Conservation (phyloP, 1,140 invertebrate genomes). For the Spodoptera frugiperda region DNA sequence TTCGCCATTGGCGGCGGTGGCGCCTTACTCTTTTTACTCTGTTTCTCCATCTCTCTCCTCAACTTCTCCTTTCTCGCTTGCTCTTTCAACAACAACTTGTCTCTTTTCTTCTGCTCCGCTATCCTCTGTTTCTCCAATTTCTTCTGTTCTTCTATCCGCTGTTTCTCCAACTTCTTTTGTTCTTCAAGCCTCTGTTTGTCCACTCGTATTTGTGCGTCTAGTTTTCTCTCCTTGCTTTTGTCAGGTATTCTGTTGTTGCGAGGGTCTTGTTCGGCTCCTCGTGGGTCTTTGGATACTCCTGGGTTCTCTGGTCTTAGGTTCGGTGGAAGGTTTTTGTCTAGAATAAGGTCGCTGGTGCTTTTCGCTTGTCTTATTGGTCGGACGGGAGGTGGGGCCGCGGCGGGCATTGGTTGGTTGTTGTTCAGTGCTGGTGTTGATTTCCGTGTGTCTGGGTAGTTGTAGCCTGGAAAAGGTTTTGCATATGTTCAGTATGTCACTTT, state of each 20-base stretch:
- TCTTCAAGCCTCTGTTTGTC: conserved; percentile 51
- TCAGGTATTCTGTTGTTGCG: conserved; percentile 2
- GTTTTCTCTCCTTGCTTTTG: conserved; percentile 20
- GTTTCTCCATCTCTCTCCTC: conserved; percentile 63
- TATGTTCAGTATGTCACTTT: not conserved
- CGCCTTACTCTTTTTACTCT: conserved; percentile 57
- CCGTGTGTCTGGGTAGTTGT: conserved; percentile 51
- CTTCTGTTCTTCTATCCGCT: conserved; percentile 67
- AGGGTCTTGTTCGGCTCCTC: conserved; percentile 44
- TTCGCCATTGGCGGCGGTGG: not conserved
- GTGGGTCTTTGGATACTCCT: conserved; percentile 58
- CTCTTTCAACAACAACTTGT: conserved; percentile 64
- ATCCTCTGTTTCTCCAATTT: conserved; percentile 66
- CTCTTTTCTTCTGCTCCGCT: conserved; percentile 67
- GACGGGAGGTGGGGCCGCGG: conserved; percentile 12
- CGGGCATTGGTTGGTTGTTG: not conserved
- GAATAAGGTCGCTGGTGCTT: conserved; percentile 66
- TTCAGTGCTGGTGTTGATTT: conserved; percentile 56
- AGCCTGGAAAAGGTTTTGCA: conserved; percentile 54
- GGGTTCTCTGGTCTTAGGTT: conserved; percentile 52
- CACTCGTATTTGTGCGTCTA: conserved; percentile 50
- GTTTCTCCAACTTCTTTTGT: conserved; percentile 57
- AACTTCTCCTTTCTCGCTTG: conserved; percentile 68
- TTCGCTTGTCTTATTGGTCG: conserved; percentile 57
- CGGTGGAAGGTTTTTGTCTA: conserved; percentile 48